Conservation (phyloP, 2,797 vertebrate species). For the Miichthys miiuy region DNA sequence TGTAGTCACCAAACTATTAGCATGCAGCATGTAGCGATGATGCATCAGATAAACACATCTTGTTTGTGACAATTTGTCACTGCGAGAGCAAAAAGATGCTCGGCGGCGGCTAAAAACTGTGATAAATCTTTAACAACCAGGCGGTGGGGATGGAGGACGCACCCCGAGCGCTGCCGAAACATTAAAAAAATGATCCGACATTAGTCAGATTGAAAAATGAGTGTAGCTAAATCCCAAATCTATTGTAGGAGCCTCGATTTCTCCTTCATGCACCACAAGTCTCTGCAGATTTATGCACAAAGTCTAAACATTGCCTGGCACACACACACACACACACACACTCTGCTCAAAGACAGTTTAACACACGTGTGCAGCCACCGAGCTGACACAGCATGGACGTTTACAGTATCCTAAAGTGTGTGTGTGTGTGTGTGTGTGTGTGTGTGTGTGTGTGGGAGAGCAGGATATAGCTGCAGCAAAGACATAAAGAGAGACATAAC, state of each 20-base stretch:
- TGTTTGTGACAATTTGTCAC: conserved; percentile 16
- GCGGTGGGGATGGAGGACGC: neutral
- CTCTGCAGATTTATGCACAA: conserved; percentile 5
- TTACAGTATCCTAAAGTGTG: neutral
- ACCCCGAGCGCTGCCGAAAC: neutral
- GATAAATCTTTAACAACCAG: conserved; percentile 4
- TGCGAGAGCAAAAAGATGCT: neutral
- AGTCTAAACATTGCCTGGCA: neutral
- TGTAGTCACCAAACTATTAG: neutral
- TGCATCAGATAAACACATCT: neutral
- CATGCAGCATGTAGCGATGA: neutral
- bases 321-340: neutral
- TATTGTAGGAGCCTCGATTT: neutral
- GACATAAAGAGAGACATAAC: neutral
- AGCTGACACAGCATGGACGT: conserved; percentile 25
- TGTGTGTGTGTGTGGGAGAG: conserved; percentile 1
- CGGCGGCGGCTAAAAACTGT: neutral
- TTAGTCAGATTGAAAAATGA: conserved; percentile 29
- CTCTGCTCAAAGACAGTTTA: neutral
- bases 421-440: conserved; percentile 2
- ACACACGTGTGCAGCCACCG: neutral
- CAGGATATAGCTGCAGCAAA: neutral
- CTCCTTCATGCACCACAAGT: conserved; percentile 1
- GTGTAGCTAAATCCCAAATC: conserved; percentile 3
- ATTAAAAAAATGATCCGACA: conserved; percentile 23